Conservation (phyloP, 2,797 vertebrate species). For the Sardinella longiceps region DNA sequence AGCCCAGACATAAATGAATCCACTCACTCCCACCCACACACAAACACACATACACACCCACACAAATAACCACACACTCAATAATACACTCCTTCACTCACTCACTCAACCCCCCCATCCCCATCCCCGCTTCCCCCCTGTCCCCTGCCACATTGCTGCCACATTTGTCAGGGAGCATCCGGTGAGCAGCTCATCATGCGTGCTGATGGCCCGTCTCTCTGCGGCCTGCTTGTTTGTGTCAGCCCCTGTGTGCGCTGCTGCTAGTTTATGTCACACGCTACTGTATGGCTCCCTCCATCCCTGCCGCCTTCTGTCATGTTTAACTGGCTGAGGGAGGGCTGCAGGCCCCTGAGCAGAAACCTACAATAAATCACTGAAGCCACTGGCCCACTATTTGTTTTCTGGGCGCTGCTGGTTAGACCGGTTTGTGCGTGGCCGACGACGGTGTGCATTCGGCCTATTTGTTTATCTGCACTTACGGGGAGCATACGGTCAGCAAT, state of each 20-base stretch:
- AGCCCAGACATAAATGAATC: neutral
- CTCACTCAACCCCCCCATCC: conserved; percentile 5
- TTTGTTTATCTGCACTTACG: neutral
- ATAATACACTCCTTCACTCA: conserved; percentile 30
- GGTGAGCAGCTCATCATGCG: conserved; percentile 85
- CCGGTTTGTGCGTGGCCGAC: neutral
- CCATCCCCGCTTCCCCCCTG: conserved; percentile 55
- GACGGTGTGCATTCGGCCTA: neutral
- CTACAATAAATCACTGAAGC: neutral
- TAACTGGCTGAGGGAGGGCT: neutral
- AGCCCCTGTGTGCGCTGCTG: conserved; percentile 82
- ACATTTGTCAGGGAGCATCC: conserved; percentile 82
- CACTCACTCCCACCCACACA: conserved; percentile 19
- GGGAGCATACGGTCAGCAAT: neutral
- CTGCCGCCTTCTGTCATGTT: conserved; percentile 74
- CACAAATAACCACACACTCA: conserved; percentile 2
- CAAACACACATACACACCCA: conserved; percentile 36
- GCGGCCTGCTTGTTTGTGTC: conserved; percentile 84
- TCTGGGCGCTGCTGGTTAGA: neutral
- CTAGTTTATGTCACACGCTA: conserved; percentile 72
- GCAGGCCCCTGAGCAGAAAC: neutral
- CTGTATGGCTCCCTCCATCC: conserved; percentile 41
- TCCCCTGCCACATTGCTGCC: conserved; percentile 59
- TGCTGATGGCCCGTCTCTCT: conserved; percentile 81
- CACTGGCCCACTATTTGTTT: neutral